Percentiles rank a stretch among this genome's conserved stretches.
These are phyloP conservation scores for Scortum barcoo DNA, from an alignment of 2,113 vertebrate species.

Conservation along the genomic window DNA sequence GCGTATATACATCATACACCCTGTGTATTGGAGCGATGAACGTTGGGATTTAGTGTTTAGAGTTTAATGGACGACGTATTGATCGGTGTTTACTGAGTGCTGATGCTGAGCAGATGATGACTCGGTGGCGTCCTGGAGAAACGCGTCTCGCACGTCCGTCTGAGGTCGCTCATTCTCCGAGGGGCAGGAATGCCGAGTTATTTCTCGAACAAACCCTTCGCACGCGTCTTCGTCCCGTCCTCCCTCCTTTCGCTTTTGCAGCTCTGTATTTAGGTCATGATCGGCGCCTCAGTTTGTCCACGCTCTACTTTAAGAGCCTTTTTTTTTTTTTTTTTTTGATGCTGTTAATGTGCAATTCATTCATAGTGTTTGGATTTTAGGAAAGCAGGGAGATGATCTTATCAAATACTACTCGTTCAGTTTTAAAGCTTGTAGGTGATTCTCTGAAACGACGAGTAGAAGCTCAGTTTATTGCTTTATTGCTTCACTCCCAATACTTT, in stretches of 20 bases:
- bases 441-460: not conserved
- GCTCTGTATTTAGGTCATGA: constrained; percentile 68
- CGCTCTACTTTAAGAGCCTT: constrained; percentile 56
- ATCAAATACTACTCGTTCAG: not conserved
- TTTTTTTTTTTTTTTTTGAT: constrained; percentile 34
- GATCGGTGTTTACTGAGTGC: constrained; percentile 41
- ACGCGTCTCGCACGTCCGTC: not conserved
- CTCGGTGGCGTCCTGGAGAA: constrained; percentile 1
- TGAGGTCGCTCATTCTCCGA: constrained; percentile 17
- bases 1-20: not conserved
- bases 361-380: not conserved
- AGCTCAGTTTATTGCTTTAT: not conserved
- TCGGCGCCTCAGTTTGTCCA: constrained; percentile 18
- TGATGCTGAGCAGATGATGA: not conserved
- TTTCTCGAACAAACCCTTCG: constrained; percentile 47
- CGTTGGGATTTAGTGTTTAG: not conserved
- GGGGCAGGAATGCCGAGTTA: constrained; percentile 30
- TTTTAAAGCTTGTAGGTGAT: not conserved
- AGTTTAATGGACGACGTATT: constrained; percentile 16
- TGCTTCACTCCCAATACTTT: not conserved
- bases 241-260: constrained; percentile 10
- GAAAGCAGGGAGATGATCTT: not conserved
- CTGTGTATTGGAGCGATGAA: not conserved
- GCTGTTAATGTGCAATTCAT: constrained; percentile 25
- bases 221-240: too few relatives aligned